phyloP scores from a whole-genome alignment of 2,113 vertebrate species.

The Camarhynchus parvulus region DNA sequence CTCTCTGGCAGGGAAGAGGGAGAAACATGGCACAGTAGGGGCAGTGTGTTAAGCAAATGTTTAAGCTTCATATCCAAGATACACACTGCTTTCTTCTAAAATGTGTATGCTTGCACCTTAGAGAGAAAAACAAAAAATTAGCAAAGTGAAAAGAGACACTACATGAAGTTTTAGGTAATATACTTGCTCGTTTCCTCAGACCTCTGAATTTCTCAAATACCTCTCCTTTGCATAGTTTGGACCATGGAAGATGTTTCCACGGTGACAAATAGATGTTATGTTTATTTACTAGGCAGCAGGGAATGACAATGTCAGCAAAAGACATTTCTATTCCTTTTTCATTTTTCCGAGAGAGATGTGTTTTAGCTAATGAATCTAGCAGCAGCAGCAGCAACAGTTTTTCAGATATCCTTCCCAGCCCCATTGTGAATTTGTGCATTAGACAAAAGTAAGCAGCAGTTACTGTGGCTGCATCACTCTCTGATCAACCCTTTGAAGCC shows the following conservation, averaged over 20 bases:
- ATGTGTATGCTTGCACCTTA: background rate
- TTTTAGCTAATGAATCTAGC: conserved; percentile 69
- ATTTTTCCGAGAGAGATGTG: conserved; percentile 41
- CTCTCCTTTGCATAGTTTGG: conserved; percentile 64
- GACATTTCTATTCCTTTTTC: conserved; percentile 67
- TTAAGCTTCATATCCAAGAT: conserved; percentile 62
- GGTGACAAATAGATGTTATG: conserved; percentile 72
- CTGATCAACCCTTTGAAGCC: background rate
- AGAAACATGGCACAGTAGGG: background rate
- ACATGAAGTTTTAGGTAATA: conserved; percentile 49
- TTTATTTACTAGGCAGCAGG: conserved; percentile 77
- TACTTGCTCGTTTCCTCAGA: conserved; percentile 50
- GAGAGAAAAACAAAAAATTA: background rate
- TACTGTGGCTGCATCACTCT: conserved; percentile 37
- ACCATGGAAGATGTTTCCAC: conserved; percentile 72
- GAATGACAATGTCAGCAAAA: conserved; percentile 69
- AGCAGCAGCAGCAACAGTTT: conserved; percentile 49
- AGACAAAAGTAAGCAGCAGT: conserved; percentile 29
- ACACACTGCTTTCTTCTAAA: conserved; percentile 34
- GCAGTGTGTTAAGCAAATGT: conserved; percentile 19
- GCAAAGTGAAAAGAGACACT: conserved; percentile 15
- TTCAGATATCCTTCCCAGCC: background rate
- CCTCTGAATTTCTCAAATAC: conserved; percentile 63
- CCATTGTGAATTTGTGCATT: rapidly evolving
- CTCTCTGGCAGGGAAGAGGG: conserved; percentile 25